Evolutionary conservation across 2,888 invertebrate genomes (phyloP).

Genomic region (Carterocephalus palaemon): DNA sequence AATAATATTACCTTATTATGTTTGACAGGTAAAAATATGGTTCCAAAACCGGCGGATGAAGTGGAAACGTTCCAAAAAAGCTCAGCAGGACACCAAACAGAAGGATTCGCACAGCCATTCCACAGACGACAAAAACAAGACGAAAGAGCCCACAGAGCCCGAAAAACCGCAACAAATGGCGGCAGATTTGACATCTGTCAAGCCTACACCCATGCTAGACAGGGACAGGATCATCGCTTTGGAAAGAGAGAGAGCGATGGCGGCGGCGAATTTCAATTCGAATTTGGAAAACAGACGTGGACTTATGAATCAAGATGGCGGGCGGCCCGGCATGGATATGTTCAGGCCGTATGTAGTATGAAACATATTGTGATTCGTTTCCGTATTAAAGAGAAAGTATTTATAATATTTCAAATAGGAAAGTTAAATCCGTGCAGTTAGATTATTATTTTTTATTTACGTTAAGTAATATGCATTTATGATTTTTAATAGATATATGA

Average conservation of each 20-base stretch:
- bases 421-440: too few relatives aligned
- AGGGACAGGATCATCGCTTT: constrained; percentile 72
- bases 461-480: too few relatives aligned
- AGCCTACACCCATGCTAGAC: constrained; percentile 65
- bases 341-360: constrained; percentile 78
- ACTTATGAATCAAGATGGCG: constrained; percentile 68
- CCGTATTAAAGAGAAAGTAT: too few relatives aligned
- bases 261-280: constrained; percentile 73
- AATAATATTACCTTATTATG: constrained; percentile 36
- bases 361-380: constrained; percentile 52
- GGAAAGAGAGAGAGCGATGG: constrained; percentile 70
- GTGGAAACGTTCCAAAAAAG: constrained; percentile 98
- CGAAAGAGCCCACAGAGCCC: constrained; percentile 50
- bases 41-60: constrained; percentile 99
- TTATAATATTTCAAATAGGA: not conserved
- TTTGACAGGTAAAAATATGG: constrained; percentile 95
- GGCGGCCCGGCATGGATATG: constrained; percentile 64
- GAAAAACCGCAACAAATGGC: constrained; percentile 57
- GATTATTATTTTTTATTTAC: too few relatives aligned
- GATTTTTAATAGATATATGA: constrained; percentile 25
- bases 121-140: constrained; percentile 59
- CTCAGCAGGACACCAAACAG: constrained; percentile 90
- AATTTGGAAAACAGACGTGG: constrained; percentile 74
- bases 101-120: constrained; percentile 62
- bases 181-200: constrained; percentile 72